Evolutionary conservation across 2,888 invertebrate species (phyloP), one percentile per base, ranked within the genome.

Genomic region (Ichneumon xanthorius): DNA sequence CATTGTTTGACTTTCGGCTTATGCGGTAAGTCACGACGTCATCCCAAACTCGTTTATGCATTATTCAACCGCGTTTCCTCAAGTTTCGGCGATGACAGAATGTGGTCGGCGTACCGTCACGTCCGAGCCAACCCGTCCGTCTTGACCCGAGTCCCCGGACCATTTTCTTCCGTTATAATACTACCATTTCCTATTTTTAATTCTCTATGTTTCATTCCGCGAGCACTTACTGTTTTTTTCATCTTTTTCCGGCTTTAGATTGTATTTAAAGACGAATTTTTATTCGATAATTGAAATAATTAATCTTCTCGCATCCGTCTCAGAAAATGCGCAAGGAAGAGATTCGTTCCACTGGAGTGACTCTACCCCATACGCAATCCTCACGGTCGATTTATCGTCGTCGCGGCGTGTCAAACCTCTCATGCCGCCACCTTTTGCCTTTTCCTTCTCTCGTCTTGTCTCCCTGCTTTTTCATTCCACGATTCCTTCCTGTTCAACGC

Each of bases 341-440:
- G 77, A 82, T 80, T 86, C 80, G 72, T 82, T 82, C 85, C 79
- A 79, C 85, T 72, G 71, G 82, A 72, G 84, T 77, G 82, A 84
- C 68, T 76, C 37, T 7, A 67, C 65, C 72, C 81, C 73, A 71
- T 78, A 78, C 78, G 68, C 72, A 86, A 84, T 78, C 84, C 82
- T 82, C 80, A 82, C 70, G 71, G 70, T 78, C 86, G 80, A 86
- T 75, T 85, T 87, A 87, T 85, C 82, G 82, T 81, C 67, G 78
- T 71, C 82, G 67, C 55, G 68, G 80, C 40, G 63, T 67, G 75
- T 70, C 82, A 72, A 48, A 50, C 40, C 63, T 55, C 67, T 88
- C 90, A 86, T 9, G 1, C 84, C 83, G 86, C 72, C 58, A 65
- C 77, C 79, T 84, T 84, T 77, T 73, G 26, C 65, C 79, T 72